These are phyloP conservation scores for Lepidocyrtinus sp. DNA, from an alignment of 2,888 invertebrate genomes.

Conservation along the genomic window DNA sequence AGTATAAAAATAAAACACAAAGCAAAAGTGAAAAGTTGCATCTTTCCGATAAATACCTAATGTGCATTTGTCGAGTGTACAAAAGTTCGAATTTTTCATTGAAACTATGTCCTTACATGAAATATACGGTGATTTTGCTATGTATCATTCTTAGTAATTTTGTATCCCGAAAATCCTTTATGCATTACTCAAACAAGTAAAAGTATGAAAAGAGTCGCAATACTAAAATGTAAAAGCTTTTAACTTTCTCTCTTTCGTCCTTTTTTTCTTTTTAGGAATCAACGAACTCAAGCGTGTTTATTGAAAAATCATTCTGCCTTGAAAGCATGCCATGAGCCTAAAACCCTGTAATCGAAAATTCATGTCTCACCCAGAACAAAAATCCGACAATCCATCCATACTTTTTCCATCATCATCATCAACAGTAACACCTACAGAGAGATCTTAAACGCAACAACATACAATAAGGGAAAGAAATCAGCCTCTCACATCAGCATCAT, in stretches of 20 bases:
- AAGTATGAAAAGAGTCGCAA: conserved; percentile 12
- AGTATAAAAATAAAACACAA: no score
- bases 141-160: not conserved
- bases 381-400: conserved; percentile 70
- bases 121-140: not conserved
- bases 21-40: no score
- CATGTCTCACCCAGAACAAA: conserved; percentile 70
- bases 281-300: conserved; percentile 70
- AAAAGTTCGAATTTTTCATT: no score
- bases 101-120: no score
- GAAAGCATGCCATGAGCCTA: conserved; percentile 70
- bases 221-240: conserved; percentile 68
- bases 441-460: not conserved
- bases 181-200: not conserved
- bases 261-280: conserved; percentile 69
- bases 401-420: conserved; percentile 64
- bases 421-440: conserved; percentile 6
- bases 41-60: no score
- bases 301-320: conserved; percentile 70
- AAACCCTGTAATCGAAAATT: conserved; percentile 70
- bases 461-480: conserved; percentile 31
- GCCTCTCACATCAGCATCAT: conserved; percentile 37
- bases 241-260: conserved; percentile 68
- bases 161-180: not conserved
- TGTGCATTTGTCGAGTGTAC: no score